Percentiles rank a stretch among this genome's conserved stretches.
Conservation (phyloP, 2,888 invertebrate species). For the Eudemis profundana region DNA sequence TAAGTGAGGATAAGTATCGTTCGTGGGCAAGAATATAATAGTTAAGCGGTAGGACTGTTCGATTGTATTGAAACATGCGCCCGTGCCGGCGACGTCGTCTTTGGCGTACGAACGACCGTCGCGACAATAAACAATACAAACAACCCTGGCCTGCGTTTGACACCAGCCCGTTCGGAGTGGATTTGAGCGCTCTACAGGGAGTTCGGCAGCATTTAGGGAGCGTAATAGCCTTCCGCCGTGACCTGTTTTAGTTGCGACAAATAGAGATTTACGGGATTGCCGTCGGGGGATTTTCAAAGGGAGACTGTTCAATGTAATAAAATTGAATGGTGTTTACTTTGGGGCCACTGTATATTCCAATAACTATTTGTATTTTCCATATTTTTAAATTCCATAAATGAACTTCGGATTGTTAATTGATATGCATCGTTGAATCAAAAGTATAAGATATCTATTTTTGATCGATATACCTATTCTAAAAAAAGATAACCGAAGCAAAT, state of each 20-base stretch:
- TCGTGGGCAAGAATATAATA: constrained; percentile 68
- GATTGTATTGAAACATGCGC: constrained; percentile 76
- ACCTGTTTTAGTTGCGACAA: constrained; percentile 85
- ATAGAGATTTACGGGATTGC: constrained; percentile 84
- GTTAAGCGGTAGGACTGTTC: constrained; percentile 63
- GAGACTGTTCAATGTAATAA: constrained; percentile 74
- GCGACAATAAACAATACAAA: constrained; percentile 85
- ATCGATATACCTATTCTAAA: too few species aligned
- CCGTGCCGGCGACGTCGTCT: constrained; percentile 69
- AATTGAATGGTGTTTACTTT: constrained; percentile 79
- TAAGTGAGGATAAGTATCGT: constrained; percentile 67
- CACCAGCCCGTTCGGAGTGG: constrained; percentile 83
- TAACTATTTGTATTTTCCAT: constrained; percentile 46
- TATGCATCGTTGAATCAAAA: too few species aligned
- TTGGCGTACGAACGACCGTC: constrained; percentile 77
- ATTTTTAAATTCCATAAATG: background rate
- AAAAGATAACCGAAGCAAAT: too few species aligned
- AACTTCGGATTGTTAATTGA: background rate
- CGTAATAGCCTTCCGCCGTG: constrained; percentile 84
- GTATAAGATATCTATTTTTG: too few species aligned
- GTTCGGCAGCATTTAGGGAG: constrained; percentile 84
- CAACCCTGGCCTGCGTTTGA: constrained; percentile 84
- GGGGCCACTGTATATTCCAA: constrained; percentile 65
- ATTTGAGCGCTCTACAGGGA: constrained; percentile 82
- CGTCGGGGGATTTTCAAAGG: constrained; percentile 71